phyloP scores from a whole-genome alignment of 2,797 vertebrate species.

The Agapornis canus region DNA sequence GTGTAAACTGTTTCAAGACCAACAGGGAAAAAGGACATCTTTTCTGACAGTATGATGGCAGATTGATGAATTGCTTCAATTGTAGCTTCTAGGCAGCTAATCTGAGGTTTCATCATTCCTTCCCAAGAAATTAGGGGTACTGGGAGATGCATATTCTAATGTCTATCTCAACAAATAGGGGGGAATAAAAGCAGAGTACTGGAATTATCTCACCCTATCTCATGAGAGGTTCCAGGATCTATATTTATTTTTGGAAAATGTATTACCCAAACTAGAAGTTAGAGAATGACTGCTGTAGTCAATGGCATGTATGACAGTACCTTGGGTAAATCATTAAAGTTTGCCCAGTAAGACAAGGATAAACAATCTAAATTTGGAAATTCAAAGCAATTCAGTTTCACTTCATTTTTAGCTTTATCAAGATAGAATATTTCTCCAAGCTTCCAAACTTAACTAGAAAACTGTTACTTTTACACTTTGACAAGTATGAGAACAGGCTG shows the following conservation, averaged over 20 bases:
- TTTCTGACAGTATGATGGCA: background rate
- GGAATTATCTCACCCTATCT: background rate
- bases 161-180: background rate
- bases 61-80: background rate
- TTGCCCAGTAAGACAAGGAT: background rate
- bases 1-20: background rate
- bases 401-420: background rate
- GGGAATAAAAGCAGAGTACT: background rate
- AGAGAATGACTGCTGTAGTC: background rate
- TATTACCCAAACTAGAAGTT: too few species aligned
- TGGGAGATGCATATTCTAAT: background rate
- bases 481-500: accelerated
- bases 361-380: background rate
- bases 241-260: background rate
- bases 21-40: background rate
- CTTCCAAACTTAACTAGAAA: accelerated
- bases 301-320: accelerated
- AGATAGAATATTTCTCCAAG: background rate
- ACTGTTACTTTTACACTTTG: accelerated
- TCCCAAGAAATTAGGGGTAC: background rate
- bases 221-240: background rate
- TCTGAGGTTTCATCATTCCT: background rate
- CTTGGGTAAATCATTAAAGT: background rate
- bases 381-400: background rate
- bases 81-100: background rate